Conservation (phyloP, 2,888 invertebrate species). For the Empis livida region DNA sequence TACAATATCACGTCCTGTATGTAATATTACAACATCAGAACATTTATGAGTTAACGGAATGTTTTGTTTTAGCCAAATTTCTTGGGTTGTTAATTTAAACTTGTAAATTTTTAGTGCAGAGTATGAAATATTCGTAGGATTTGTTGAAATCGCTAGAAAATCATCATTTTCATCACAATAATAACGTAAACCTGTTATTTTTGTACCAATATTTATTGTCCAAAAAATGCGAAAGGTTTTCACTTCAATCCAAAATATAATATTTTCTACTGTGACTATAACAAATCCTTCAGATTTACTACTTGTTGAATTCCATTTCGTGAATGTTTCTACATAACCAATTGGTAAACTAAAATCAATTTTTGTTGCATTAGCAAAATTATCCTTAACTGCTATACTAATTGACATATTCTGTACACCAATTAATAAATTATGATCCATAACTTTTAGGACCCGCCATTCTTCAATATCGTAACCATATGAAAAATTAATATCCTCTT, state of each 20-base stretch:
- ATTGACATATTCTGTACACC: conserved; percentile 22
- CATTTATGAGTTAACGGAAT: conserved; percentile 20
- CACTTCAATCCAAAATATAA: conserved; percentile 24
- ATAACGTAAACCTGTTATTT: conserved; percentile 17
- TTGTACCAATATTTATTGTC: conserved; percentile 23
- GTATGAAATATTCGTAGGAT: conserved; percentile 11
- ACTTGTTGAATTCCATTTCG: conserved; percentile 21
- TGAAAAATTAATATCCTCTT: conserved; percentile 24
- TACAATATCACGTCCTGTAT: conserved; percentile 28
- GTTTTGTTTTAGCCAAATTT: conserved; percentile 30
- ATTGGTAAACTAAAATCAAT: conserved; percentile 16
- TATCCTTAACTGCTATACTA: conserved; percentile 13
- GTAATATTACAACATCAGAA: conserved; percentile 21
- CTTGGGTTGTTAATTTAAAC: conserved; percentile 18
- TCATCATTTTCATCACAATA: conserved; percentile 20
- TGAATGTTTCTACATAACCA: conserved; percentile 18
- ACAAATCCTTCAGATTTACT: conserved; percentile 21
- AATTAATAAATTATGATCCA: conserved; percentile 22
- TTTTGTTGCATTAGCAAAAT: conserved; percentile 6
- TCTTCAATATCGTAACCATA: conserved; percentile 22
- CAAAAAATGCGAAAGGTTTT: conserved; percentile 18
- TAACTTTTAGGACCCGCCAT: conserved; percentile 25
- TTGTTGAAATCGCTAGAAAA: conserved; percentile 20
- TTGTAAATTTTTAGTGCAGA: conserved; percentile 24
- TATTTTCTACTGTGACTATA: conserved; percentile 15